phyloP scores from a whole-genome alignment of 1,140 invertebrate species.

The Cataglyphis hispanica region DNA sequence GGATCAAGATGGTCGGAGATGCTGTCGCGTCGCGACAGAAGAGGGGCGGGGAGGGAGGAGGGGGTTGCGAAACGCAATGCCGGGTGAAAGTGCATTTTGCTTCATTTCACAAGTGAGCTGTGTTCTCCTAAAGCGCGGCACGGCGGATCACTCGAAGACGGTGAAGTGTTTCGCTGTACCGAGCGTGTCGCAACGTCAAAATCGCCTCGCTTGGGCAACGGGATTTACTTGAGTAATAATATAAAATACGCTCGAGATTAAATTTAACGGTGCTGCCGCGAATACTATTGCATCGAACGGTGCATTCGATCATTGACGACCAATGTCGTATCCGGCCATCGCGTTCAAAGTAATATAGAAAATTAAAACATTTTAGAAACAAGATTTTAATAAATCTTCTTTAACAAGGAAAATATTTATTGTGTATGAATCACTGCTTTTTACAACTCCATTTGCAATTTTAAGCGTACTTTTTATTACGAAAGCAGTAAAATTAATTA shows the following conservation, averaged over 20 bases:
- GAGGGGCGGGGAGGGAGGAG: no score
- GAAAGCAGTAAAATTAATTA: neutral
- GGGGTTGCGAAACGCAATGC: slow-evolving; percentile 69
- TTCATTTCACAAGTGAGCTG: slow-evolving; percentile 74
- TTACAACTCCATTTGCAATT: neutral
- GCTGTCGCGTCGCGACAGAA: neutral
- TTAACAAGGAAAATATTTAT: neutral
- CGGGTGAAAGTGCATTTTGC: slow-evolving; percentile 79
- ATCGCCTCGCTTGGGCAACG: slow-evolving; percentile 61
- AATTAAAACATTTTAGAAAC: neutral
- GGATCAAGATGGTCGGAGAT: neutral
- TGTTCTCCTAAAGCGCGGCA: slow-evolving; percentile 25
- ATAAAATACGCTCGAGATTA: slow-evolving; percentile 31
- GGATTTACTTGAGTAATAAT: slow-evolving; percentile 62
- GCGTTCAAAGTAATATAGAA: neutral
- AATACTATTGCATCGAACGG: neutral
- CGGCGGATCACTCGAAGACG: slow-evolving; percentile 45
- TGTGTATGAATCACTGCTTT: neutral
- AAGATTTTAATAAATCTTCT: neutral
- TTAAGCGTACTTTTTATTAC: neutral
- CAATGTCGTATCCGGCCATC: neutral
- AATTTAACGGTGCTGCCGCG: neutral
- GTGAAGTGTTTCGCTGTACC: slow-evolving; percentile 64
- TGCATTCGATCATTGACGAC: neutral
- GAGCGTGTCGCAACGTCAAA: slow-evolving; percentile 66